These are phyloP conservation scores for Eretmocerus hayati DNA, from an alignment of 2,888 invertebrate species.

Conservation along the genomic window DNA sequence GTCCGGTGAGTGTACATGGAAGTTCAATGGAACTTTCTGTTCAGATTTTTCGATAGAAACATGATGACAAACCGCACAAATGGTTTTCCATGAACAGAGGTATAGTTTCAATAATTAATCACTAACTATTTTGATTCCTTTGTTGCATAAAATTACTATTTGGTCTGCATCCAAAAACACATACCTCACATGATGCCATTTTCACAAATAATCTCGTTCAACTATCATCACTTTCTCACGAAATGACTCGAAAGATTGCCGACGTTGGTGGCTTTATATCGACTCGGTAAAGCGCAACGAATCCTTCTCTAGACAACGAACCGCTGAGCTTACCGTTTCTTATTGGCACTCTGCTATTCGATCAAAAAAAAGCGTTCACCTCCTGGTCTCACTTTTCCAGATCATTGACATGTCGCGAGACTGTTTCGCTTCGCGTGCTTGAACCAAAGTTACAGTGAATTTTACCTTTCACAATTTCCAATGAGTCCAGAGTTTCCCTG, in stretches of 20 bases:
- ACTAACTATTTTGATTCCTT: too few species aligned
- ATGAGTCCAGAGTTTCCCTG: too few species aligned
- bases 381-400: background rate
- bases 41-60: too few species aligned
- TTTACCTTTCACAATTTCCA: too few species aligned
- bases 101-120: too few species aligned
- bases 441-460: too few species aligned
- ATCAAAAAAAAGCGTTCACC: constrained; percentile 1
- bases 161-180: too few species aligned
- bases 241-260: background rate
- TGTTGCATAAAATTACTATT: too few species aligned
- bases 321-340: background rate
- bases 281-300: constrained; percentile 26
- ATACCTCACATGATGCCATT: background rate
- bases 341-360: background rate
- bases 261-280: constrained; percentile 38
- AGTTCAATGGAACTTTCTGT: too few species aligned
- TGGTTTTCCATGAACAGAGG: too few species aligned
- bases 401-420: background rate
- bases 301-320: background rate
- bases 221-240: background rate
- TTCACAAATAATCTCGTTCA: background rate
- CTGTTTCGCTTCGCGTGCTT: constrained; percentile 7
- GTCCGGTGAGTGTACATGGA: too few species aligned
- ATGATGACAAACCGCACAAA: too few species aligned